Percentiles rank a stretch among this genome's conserved stretches.
Conservation (phyloP, 2,888 invertebrate species). For the Nezara viridula region DNA sequence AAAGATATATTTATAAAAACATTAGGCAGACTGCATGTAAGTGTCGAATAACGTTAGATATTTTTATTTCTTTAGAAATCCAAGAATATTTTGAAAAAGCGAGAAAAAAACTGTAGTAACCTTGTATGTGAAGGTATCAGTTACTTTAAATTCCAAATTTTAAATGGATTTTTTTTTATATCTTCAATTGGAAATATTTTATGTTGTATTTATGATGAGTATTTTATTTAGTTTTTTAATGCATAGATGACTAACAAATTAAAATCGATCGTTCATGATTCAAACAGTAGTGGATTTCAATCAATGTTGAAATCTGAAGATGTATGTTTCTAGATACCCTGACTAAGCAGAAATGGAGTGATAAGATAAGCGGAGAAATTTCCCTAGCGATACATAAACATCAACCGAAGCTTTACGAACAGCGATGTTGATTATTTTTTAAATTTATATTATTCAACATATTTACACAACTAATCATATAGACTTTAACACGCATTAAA, state of each 20-base stretch:
- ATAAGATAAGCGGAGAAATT: neutral
- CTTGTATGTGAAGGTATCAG: neutral
- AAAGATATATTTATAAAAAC: neutral
- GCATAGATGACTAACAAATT: neutral
- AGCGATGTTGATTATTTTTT: too few species aligned
- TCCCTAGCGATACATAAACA: neutral
- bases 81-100: neutral
- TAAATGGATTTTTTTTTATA: neutral
- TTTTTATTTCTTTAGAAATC: neutral
- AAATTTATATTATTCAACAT: too few species aligned
- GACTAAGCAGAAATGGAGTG: neutral
- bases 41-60: neutral
- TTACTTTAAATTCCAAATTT: neutral
- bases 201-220: neutral
- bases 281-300: neutral
- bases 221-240: neutral
- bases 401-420: too few species aligned
- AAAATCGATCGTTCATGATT: neutral
- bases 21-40: neutral
- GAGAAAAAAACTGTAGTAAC: neutral
- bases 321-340: neutral
- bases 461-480: too few species aligned
- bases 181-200: neutral
- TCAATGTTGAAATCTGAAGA: neutral
- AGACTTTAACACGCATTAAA: too few species aligned